Percentiles rank a stretch among this genome's conserved stretches.
phyloP scores from a whole-genome alignment of 2,113 vertebrate genomes.

The Glaucidium brasilianum region DNA sequence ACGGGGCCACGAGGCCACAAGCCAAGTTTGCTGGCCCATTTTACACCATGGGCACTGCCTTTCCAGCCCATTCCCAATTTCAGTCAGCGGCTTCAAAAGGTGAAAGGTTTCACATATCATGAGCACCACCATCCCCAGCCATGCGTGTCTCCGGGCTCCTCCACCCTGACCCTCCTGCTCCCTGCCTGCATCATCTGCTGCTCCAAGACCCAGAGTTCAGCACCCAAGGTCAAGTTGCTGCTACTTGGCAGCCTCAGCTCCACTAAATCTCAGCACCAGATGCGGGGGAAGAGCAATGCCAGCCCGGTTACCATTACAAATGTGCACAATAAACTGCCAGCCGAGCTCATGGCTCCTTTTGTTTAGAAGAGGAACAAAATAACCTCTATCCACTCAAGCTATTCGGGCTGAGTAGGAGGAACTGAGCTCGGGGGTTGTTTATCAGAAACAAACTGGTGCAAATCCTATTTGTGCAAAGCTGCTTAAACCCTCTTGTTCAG shows the following conservation, averaged over 20 bases:
- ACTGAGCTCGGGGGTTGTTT: not conserved
- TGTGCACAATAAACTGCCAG: fast-evolving
- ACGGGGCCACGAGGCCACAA: not conserved
- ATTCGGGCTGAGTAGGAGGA: not conserved
- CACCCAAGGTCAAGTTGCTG: fast-evolving
- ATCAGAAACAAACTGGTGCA: not conserved
- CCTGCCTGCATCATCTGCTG: not conserved
- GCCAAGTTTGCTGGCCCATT: fast-evolving
- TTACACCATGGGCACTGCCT: fast-evolving
- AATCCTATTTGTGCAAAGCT: constrained; percentile 54
- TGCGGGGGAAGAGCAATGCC: fast-evolving
- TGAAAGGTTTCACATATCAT: not conserved
- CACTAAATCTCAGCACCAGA: not conserved
- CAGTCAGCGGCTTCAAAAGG: not conserved
- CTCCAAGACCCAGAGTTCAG: not conserved
- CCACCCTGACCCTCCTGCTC: not conserved
- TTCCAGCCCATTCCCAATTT: not conserved
- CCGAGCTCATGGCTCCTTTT: not conserved
- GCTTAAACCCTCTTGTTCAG: not conserved
- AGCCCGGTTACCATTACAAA: not conserved
- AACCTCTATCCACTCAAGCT: not conserved
- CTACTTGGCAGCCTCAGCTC: not conserved
- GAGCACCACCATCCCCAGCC: not conserved
- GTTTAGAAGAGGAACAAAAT: not conserved
- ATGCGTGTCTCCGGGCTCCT: fast-evolving